Evolutionary conservation across 2,888 invertebrate species (phyloP).

Genomic region (Norana najaformis): DNA sequence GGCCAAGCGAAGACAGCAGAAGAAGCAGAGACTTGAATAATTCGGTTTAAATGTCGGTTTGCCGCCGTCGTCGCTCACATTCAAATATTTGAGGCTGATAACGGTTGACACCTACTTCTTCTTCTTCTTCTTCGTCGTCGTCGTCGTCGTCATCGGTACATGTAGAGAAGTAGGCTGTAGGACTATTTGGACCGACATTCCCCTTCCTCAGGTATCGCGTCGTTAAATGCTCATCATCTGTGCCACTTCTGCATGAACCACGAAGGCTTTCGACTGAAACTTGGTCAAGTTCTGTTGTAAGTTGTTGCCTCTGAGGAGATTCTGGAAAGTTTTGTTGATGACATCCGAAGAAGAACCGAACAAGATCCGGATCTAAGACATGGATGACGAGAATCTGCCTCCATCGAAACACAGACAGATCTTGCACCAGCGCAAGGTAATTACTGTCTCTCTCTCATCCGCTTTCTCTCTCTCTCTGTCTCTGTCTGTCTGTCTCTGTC

Average conservation of each 20-base stretch:
- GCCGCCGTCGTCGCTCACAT: background rate
- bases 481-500: background rate
- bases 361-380: background rate
- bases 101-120: background rate
- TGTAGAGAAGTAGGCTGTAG: background rate
- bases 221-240: background rate
- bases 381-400: slow-evolving; percentile 24
- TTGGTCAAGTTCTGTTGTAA: background rate
- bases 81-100: slow-evolving; percentile 10
- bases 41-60: background rate
- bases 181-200: background rate
- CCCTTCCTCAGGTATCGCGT: background rate
- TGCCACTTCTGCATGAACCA: background rate
- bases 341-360: background rate
- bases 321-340: background rate
- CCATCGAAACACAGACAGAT: slow-evolving; percentile 1
- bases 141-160: background rate
- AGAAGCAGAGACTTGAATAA: background rate
- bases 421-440: slow-evolving; percentile 10
- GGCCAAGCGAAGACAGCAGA: slow-evolving; percentile 9
- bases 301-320: background rate
- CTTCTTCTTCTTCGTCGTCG: background rate
- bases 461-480: background rate
- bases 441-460: background rate
- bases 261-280: background rate